Evolutionary conservation across 2,113 vertebrate genomes (phyloP).

Genomic region (Phylloscopus trochilus): DNA sequence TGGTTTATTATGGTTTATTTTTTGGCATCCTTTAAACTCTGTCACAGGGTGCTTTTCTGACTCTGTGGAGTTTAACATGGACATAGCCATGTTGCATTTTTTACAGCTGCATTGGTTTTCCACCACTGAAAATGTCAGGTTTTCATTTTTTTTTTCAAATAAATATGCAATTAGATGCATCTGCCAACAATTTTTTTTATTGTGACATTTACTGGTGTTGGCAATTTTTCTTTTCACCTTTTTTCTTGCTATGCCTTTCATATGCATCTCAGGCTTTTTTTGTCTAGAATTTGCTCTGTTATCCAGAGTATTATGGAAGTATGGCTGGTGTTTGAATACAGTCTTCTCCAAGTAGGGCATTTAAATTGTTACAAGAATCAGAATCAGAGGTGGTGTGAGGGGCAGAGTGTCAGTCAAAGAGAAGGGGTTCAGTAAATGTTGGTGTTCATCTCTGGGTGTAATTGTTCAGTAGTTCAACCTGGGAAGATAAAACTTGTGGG

Average conservation of each 20-base stretch:
- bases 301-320: neutral
- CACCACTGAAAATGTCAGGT: neutral
- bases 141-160: neutral
- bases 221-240: neutral
- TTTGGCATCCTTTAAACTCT: conserved; percentile 70
- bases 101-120: neutral
- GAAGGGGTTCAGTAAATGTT: neutral
- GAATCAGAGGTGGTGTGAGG: neutral
- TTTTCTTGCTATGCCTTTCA: neutral
- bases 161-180: neutral
- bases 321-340: neutral
- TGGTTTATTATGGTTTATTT: conserved; percentile 70
- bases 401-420: neutral
- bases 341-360: neutral
- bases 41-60: conserved; percentile 31
- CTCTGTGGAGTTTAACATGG: conserved; percentile 53
- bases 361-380: neutral
- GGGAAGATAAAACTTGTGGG: neutral
- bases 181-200: neutral
- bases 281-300: neutral
- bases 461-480: neutral
- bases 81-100: conserved; percentile 33
- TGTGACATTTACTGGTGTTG: neutral
- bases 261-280: neutral
- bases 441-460: neutral